Evolutionary conservation across 92 coral and sea anemone species (phyloP), one percentile per base, ranked within the genome.

Genomic region (Diadumene lineata): DNA sequence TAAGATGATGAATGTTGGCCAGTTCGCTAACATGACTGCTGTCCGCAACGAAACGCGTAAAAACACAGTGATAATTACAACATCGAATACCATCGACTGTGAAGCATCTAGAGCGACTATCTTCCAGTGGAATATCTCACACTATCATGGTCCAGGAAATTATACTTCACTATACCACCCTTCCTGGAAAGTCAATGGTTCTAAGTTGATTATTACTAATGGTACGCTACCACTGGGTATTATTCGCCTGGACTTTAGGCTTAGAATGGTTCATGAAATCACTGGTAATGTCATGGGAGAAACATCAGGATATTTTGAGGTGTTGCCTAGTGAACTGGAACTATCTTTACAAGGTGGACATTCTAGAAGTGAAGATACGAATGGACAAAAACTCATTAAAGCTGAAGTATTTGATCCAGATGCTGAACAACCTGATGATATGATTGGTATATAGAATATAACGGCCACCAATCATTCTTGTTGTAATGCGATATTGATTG

Each of bases 181-280:
- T 34, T 50, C 73, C 16, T 76, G 43, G 64, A 60, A 72, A 50
- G 33, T 86, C 13, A 71, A 56, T 26, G 38, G 43, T 26, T 27
- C 94, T n/a, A 70, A 70, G 58, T 50, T 90, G 21, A 68, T 66
- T 15, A 83, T 90, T 7, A 88, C 92, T 11, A 43, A 81, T 17
- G 70, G 66, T 34, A 74, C 89, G 26, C 70, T 90, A 1, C 79
- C 92, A 9, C 31, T 74, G 31, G 92, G 96, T 25, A 65, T 56
- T 13, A 34, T 73, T 28, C 70, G 73, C 22, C 17, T 86, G 30
- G 31, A 32, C 19, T 90, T 86, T 57, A 64, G 29, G 29, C 81
- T 77, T 16, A 50, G 64, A 63, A 89, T 89, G 94, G 78, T 51
- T n/a, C 69, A 79, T 67, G 6, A 43, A 63, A 55, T 81, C 16